Evolutionary conservation across 2,888 invertebrate genomes (phyloP), one percentile per base, ranked within the genome.

Genomic region (Hydrotaea diabolus): DNA sequence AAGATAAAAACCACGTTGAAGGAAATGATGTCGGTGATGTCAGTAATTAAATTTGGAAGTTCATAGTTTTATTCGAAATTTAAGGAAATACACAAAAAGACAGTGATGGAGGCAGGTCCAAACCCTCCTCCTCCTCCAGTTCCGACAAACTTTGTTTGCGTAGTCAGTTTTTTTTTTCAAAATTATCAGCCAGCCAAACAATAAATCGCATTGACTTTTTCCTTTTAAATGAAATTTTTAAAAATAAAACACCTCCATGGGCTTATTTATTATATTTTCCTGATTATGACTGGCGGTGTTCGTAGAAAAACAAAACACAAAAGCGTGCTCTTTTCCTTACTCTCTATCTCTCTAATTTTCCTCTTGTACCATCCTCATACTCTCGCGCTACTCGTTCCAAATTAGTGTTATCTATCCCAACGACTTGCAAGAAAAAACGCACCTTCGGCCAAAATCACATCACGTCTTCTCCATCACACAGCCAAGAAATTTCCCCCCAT

Each of bases 391-490:
- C 11, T 26, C 8, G 23, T 2, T 75, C 46, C 23, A 31, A 57
- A 36, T 21, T 31, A 77, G 59, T 1, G 23, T 74, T 31, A 59
- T 19, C 57, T 53, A 53, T 79, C 73, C 53, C 79, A 83, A 69
- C 76, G 21, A 39, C 19, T 77, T 72, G 74, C 62, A 53, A 46
- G n/a, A 57, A 21, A 4, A n/a, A 77, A 53, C 73, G 39, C 46
- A 66, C 62, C 64, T 77, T 71, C 19, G 23, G 23, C 74, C 17
- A 36, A n/a, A 17, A 49, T 3, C 26, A 64, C 31, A 49, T 3
- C 26, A 64, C 17, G 39, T 59, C 11, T 43, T 69, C 53, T 69
- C 43, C 73, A 79, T 62, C 13, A n/a, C 31, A 74, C 36, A 55
- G 31, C 39, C 53, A 11, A 57, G 59, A 15, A 36, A 55, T 72